phyloP scores from a whole-genome alignment of 2,113 vertebrate genomes.

The Stegostoma tigrinum region DNA sequence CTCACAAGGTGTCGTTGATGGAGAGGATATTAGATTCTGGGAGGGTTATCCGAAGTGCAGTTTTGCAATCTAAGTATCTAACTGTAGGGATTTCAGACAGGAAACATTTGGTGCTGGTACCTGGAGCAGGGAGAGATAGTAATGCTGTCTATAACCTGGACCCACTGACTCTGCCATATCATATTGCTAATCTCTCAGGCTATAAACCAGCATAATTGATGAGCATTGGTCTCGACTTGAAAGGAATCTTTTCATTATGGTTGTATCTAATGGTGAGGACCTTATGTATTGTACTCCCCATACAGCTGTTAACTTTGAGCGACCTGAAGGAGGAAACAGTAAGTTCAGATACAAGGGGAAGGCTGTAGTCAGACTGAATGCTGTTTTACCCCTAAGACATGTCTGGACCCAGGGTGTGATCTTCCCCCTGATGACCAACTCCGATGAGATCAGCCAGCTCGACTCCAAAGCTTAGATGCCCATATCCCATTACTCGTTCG shows the following conservation, averaged over 20 bases:
- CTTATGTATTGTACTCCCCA: neutral
- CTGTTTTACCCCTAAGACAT: neutral
- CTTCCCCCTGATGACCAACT: neutral
- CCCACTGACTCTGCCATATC: neutral
- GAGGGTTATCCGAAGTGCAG: neutral
- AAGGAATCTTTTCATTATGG: neutral
- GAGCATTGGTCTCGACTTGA: neutral
- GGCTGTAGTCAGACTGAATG: neutral
- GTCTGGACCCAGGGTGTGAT: neutral
- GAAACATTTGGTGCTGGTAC: neutral
- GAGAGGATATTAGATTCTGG: neutral
- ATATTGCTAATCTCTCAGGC: neutral
- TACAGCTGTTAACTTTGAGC: neutral
- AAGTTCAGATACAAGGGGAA: neutral
- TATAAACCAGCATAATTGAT: neutral
- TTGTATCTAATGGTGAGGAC: neutral
- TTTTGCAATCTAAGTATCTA: neutral
- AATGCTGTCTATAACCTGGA: neutral
- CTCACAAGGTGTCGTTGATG: neutral
- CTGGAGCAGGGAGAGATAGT: neutral
- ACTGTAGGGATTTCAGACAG: neutral
- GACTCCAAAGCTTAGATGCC: neutral
- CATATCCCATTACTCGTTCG: neutral
- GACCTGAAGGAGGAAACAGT: neutral
- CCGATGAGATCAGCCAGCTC: too few species aligned